Evolutionary conservation across 2,797 vertebrate species (phyloP).

Genomic region (Propithecus deckenii): DNA sequence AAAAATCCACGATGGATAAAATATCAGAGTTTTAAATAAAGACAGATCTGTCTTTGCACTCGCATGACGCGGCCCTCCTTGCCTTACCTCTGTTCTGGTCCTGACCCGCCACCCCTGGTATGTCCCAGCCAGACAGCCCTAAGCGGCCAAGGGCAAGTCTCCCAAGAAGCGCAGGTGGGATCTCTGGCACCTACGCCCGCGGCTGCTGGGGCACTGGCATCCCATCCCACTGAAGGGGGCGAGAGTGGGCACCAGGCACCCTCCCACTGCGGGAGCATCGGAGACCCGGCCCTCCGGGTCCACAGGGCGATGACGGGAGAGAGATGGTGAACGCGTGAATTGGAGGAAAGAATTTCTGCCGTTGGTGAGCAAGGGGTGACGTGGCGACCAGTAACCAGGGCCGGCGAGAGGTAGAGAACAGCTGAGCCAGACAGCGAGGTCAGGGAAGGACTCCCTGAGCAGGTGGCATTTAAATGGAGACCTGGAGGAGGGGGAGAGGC

Average conservation of each 20-base stretch:
- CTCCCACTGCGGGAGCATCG: background rate
- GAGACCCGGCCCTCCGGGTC: background rate
- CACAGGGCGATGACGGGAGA: background rate
- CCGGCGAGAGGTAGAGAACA: background rate
- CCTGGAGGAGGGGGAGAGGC: background rate
- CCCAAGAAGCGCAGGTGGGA: background rate
- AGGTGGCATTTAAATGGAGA: background rate
- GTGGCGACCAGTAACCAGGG: background rate
- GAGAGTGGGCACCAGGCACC: background rate
- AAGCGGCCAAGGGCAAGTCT: background rate
- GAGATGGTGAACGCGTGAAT: background rate
- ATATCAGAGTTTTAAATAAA: background rate
- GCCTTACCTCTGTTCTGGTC: background rate
- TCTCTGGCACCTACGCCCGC: background rate
- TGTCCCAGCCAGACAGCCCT: background rate
- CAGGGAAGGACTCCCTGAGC: background rate
- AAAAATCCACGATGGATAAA: background rate
- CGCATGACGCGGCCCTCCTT: rapidly evolving
- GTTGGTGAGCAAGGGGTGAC: background rate
- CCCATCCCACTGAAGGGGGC: background rate
- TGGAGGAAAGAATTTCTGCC: background rate
- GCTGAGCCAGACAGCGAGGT: too few relatives aligned
- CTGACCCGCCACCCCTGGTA: rapidly evolving
- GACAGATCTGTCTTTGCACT: background rate
- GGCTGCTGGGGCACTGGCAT: background rate